Evolutionary conservation across 2,113 vertebrate species (phyloP), one percentile per base, ranked within the genome.

Genomic region (Polyodon spathula): DNA sequence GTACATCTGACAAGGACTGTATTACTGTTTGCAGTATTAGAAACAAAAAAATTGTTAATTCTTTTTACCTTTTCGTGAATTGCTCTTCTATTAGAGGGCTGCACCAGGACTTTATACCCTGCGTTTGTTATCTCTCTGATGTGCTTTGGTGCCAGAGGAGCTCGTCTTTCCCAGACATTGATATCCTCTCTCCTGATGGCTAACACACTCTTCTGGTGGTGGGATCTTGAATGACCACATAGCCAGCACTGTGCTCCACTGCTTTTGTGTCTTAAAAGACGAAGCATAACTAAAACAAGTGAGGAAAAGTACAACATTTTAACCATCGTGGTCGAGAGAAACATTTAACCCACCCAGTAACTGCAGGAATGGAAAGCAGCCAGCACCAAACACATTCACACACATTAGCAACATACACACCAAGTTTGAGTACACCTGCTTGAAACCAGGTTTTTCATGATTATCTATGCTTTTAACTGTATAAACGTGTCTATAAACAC

Each of bases 111-210:
- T 72, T 92, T 96, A 71, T 97, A 88, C 0, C 93, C 95, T 41
- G 91, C 84, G n/a, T 85, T 81, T 27, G 93, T 92, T 63, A 99
- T 75, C 44, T 92, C 90, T 58, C 86, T 93, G 54, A 98, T 76
- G 9, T 99, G 96, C 11, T 79, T 90, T 0, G 96, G 96, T 9
- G 95, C 94, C 11, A 99, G 84, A 0, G 96, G 96, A 0, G 94
- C 95, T 66, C 96, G 87, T 54, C 96, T 83, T 75, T 99, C 96
- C 96, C 96, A 99, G 0, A 84, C 90, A 4, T 91, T 99, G 65
- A 97, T 70, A 46, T 99, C 96, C 64, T 99, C 96, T 4, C 96
- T 83, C 27, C 95, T 84, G 75, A 99, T 86, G 1, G 92, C 95
- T 73, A 98, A 73, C 68, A 97, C 81, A 0, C 84, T 77, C 43